phyloP scores from a whole-genome alignment of 2,797 vertebrate species.

The Naso thynnoides region DNA sequence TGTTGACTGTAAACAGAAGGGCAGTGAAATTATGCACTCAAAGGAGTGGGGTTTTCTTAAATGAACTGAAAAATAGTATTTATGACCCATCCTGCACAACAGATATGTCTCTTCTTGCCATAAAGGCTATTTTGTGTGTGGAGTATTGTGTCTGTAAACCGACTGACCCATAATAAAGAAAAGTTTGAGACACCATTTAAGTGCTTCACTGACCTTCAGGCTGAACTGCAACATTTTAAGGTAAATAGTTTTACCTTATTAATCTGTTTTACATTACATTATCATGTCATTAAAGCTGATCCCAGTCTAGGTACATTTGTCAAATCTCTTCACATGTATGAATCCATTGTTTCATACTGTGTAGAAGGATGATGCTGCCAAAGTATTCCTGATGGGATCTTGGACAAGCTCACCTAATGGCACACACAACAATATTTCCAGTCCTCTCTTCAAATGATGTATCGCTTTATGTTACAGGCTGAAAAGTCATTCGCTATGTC shows the following conservation, averaged over 20 bases:
- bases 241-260: conserved; percentile 39
- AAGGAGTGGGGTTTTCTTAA: conserved; percentile 15
- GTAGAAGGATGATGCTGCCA: background rate
- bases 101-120: background rate
- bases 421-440: background rate
- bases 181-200: conserved; percentile 11
- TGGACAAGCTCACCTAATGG: background rate
- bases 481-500: background rate
- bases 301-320: background rate
- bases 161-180: background rate
- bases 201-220: conserved; percentile 29
- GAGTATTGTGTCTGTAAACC: background rate
- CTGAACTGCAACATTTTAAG: conserved; percentile 25
- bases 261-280: background rate
- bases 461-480: background rate
- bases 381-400: background rate
- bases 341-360: conserved; percentile 13
- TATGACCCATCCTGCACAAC: conserved; percentile 10
- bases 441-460: background rate
- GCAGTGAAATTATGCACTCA: background rate
- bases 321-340: conserved; percentile 3
- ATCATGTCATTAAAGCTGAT: conserved; percentile 23
- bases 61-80: conserved; percentile 24
- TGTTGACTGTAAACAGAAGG: too few relatives aligned
- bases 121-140: conserved; percentile 8